Evolutionary conservation across 37 sponge, comb jelly and placozoan genomes (phyloP).

Genomic region (Beroe forskalii): DNA sequence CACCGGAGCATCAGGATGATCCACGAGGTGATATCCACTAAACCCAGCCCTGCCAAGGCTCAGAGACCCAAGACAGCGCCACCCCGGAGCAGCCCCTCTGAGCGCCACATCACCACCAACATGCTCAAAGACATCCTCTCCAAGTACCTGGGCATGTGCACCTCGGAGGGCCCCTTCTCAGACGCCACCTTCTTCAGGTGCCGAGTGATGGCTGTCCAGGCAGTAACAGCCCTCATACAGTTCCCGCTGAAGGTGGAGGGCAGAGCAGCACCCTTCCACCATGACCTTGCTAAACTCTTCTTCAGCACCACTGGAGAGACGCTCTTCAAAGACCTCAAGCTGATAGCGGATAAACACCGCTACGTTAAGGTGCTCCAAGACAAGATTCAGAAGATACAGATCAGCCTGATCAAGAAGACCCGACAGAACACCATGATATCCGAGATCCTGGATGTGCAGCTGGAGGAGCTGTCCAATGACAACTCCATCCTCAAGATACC

Average conservation of each 20-base stretch:
- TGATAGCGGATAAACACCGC: conserved; percentile 46
- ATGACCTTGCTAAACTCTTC: conserved; percentile 21
- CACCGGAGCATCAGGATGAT: conserved; percentile 14
- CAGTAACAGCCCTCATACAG: conserved; percentile 8
- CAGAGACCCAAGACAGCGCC: conserved; percentile 56
- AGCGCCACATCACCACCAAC: not conserved
- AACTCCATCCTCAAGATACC: conserved; percentile 55
- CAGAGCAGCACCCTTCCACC: not conserved
- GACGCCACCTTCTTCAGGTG: not conserved
- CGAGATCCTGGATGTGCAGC: conserved; percentile 1
- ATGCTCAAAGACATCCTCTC: conserved; percentile 2
- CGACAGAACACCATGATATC: not conserved
- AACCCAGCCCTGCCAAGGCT: not conserved
- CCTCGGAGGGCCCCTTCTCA: conserved; percentile 23
- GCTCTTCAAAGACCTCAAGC: conserved; percentile 22
- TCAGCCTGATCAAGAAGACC: conserved; percentile 50
- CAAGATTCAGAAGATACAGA: conserved; percentile 46
- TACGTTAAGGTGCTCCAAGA: conserved; percentile 57
- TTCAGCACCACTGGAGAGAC: not conserved
- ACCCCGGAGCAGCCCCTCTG: not conserved
- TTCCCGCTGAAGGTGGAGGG: not conserved
- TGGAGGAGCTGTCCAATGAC: not conserved
- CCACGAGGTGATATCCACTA: conserved; percentile 9
- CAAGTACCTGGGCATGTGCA: conserved; percentile 10
- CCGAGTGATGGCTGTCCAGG: conserved; percentile 29